A percentile compares a stretch with the other conserved stretches of the same genome.
phyloP scores from a whole-genome alignment of 2,797 vertebrate genomes.

The Phalanger gymnotis region DNA sequence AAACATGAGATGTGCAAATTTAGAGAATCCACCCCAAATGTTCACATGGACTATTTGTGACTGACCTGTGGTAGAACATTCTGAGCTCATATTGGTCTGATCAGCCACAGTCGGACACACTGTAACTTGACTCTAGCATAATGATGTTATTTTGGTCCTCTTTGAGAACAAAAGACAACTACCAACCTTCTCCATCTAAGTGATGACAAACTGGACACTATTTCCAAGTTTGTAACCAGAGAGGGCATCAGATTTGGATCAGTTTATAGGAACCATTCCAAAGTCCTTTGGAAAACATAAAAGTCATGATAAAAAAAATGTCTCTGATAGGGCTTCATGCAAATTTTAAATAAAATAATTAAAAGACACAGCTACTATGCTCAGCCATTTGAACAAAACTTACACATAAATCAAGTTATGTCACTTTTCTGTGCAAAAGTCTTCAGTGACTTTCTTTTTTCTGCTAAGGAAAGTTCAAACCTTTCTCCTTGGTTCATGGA shows the following conservation, averaged over 20 bases:
- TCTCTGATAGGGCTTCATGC: neutral
- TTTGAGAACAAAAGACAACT: too few species aligned
- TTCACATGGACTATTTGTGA: too few species aligned
- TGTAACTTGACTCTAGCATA: too few species aligned
- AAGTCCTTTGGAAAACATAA: neutral
- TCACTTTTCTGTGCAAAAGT: neutral
- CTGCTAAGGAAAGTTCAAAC: neutral
- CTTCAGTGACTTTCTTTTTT: neutral
- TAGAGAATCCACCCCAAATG: too few species aligned
- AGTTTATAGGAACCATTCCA: neutral
- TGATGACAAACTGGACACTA: neutral
- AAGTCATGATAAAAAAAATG: neutral
- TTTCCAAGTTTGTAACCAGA: neutral
- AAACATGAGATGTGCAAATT: too few species aligned
- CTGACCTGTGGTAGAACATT: too few species aligned
- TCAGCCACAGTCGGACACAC: too few species aligned
- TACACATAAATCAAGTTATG: neutral
- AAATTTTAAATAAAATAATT: neutral
- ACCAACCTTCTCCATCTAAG: neutral
- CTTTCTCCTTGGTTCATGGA: fast-evolving
- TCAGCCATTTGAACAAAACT: neutral
- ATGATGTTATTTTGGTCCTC: too few species aligned
- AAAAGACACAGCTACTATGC: neutral
- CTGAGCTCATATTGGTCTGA: too few species aligned
- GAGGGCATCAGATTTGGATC: neutral